A percentile compares a stretch with the other conserved stretches of the same genome.
Conservation (phyloP, 2,797 vertebrate genomes). For the Sebastes itinus region DNA sequence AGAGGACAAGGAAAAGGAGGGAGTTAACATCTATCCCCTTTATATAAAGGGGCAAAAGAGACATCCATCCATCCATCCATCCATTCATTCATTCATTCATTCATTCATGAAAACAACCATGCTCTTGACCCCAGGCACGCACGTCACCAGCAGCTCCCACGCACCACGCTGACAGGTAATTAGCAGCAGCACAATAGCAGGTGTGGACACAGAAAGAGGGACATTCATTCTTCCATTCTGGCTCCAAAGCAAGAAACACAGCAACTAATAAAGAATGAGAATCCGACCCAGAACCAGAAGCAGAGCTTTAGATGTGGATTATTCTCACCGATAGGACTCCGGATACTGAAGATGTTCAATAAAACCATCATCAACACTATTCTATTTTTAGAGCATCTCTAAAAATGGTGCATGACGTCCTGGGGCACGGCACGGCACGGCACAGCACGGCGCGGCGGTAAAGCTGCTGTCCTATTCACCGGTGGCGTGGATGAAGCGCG, state of each 20-base stretch:
- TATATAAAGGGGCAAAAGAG: neutral
- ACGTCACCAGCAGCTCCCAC: slow-evolving; percentile 40
- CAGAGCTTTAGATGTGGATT: too few species aligned
- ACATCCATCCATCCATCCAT: neutral
- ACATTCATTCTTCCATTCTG: slow-evolving; percentile 14
- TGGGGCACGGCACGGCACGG: slow-evolving; percentile 39
- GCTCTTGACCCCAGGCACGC: slow-evolving; percentile 38
- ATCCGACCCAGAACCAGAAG: too few species aligned
- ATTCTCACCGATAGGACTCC: slow-evolving; percentile 43
- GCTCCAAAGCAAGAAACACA: slow-evolving; percentile 5
- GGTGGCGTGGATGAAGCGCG: slow-evolving; percentile 37
- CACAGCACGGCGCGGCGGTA: neutral
- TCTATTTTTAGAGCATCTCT: slow-evolving; percentile 77
- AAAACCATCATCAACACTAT: slow-evolving; percentile 44
- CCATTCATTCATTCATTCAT: neutral
- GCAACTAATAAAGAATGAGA: too few species aligned
- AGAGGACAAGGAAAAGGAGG: neutral
- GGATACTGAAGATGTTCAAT: neutral
- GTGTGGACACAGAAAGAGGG: neutral
- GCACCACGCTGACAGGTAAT: slow-evolving; percentile 44
- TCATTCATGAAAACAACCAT: slow-evolving; percentile 52
- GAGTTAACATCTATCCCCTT: neutral
- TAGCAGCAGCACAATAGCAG: slow-evolving; percentile 35
- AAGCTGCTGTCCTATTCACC: slow-evolving; percentile 54
- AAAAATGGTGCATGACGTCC: slow-evolving; percentile 80